Evolutionary conservation across 2,797 vertebrate species (phyloP).

Genomic region (Pangasius macronema): DNA sequence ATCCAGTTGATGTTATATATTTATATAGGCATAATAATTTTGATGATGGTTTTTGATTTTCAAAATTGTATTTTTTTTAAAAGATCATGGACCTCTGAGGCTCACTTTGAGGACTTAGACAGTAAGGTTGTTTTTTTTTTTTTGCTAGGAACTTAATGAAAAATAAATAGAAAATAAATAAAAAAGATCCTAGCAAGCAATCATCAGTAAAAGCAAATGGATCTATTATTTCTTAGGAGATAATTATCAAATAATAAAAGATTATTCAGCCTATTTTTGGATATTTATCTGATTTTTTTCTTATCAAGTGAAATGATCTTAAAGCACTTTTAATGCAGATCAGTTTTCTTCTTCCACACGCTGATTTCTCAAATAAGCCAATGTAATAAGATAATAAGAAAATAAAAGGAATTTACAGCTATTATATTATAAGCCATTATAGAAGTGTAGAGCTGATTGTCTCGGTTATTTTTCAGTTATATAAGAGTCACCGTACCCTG

Average conservation of each 20-base stretch:
- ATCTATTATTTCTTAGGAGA: neutral
- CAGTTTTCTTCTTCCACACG: neutral
- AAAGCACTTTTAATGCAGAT: neutral
- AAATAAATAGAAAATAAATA: neutral
- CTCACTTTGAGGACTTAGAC: neutral
- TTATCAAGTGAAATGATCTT: neutral
- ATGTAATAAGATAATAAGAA: neutral
- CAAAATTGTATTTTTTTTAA: neutral
- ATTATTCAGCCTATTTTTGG: neutral
- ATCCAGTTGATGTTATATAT: neutral
- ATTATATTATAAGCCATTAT: neutral
- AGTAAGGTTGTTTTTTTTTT: neutral
- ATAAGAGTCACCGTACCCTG: neutral
- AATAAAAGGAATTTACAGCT: neutral
- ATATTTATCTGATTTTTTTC: neutral
- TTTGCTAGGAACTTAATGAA: no score
- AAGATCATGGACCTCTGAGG: neutral
- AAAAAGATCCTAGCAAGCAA: neutral
- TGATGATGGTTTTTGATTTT: neutral
- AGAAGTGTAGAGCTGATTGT: neutral
- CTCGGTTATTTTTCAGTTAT: neutral
- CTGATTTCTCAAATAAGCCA: neutral
- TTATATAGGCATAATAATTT: neutral
- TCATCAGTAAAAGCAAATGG: neutral
- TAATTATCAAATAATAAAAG: neutral